Conservation (phyloP, 1,140 invertebrate genomes). For the Diorhabda elongata region DNA sequence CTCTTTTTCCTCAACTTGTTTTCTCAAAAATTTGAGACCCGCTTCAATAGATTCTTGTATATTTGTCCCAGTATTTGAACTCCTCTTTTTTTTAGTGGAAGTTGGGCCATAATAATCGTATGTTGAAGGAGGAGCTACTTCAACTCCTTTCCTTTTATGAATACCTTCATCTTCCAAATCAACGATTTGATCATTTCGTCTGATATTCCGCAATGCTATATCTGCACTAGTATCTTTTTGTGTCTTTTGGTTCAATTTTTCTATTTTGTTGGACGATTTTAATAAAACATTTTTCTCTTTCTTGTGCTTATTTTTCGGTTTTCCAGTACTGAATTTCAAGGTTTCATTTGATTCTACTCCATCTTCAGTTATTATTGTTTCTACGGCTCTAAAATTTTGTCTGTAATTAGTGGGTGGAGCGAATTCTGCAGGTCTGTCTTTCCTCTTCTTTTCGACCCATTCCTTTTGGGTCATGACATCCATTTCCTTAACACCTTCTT, state of each 20-base stretch:
- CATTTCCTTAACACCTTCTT: conserved; percentile 54
- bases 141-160: conserved; percentile 44
- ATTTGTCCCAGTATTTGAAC: conserved; percentile 43
- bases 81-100: conserved; percentile 42
- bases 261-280: too few relatives aligned
- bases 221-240: too few relatives aligned
- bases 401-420: conserved; percentile 52
- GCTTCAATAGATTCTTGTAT: conserved; percentile 62
- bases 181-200: too few relatives aligned
- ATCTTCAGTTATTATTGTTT: neutral
- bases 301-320: conserved; percentile 20
- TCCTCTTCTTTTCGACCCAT: conserved; percentile 71
- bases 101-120: conserved; percentile 60
- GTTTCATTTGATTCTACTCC: conserved; percentile 31
- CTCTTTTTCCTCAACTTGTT: conserved; percentile 55
- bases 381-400: conserved; percentile 38
- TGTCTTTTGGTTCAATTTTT: too few relatives aligned
- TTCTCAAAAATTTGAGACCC: conserved; percentile 63
- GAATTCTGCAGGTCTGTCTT: conserved; percentile 65
- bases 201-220: too few relatives aligned
- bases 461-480: conserved; percentile 71
- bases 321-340: conserved; percentile 42
- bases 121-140: conserved; percentile 61
- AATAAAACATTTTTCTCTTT: neutral
- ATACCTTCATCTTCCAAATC: conserved; percentile 11